Base-by-base conservation (phyloP, 2,797 vertebrate species). In the Aeoliscus strigatus region DNA sequence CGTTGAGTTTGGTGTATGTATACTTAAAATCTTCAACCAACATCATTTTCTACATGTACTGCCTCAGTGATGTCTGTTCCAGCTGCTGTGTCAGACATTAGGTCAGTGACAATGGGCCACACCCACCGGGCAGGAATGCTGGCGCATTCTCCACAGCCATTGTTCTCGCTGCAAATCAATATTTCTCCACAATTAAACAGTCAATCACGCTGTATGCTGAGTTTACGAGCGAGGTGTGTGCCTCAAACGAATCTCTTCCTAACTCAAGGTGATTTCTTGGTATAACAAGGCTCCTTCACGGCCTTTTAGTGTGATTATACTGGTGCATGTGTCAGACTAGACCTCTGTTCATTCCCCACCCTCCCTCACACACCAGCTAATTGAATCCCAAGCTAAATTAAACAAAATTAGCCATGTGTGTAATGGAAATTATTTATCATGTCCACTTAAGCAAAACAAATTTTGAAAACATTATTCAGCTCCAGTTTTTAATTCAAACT, bases 381-480 rank as follows among this genome's bases (percentile, higher is more conserved):
- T 46, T 79, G 56, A 83, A 72, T 73, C 61, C 58, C 51, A 16
- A 46, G 75, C 75, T 78, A 80, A 64, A 74, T 85, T 83, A 84
- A 69, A 79, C 51, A 73, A 78, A 74, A 82, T 80, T 79, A 64
- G 73, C 70, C 67, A 79, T 70, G 46, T 76, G 79, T 73, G 52
- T 86, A 83, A 84, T 64, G 79, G 67, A 81, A 81, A 79, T 83
- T 79, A 86, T 71, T 82, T 75, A 79, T 84, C 71, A 81, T 73
- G 80, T 85, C 82, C 85, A 81, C 73, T 79, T 84, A 84, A 80
- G 61, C 67, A 84, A 85, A 87, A 84, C 66, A 42, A 56, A 85
- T 76, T 81, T 78, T 53, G 80, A 78, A 86, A 81, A 80, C 79
- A 80, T n/a, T 5, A 71, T 72, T 68, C 66, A 66, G 81, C 66